phyloP scores from a whole-genome alignment of 2,797 vertebrate genomes.

The Harpagifer antarcticus region DNA sequence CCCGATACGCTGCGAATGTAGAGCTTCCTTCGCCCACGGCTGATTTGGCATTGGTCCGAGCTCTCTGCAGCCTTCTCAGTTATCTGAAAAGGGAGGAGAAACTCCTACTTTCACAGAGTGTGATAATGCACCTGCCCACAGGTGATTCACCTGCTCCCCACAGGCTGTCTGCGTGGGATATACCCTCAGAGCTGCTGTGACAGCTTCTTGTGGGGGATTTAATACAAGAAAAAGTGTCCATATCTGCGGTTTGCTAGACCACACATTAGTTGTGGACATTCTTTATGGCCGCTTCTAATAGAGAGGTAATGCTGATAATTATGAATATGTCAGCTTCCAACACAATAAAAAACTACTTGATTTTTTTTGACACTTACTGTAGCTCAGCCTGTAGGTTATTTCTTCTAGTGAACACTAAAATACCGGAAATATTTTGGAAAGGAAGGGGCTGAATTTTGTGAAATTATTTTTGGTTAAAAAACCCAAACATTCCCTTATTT shows the following conservation, averaged over 20 bases:
- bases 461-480: background rate
- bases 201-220: slow-evolving; percentile 59
- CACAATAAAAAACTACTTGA: background rate
- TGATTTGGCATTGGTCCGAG: slow-evolving; percentile 39
- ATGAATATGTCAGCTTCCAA: background rate
- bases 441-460: background rate
- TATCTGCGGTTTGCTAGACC: slow-evolving; percentile 49
- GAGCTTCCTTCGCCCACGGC: slow-evolving; percentile 40
- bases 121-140: slow-evolving; percentile 59
- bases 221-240: slow-evolving; percentile 55
- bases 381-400: background rate
- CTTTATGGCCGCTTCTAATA: background rate
- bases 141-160: slow-evolving; percentile 45
- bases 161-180: slow-evolving; percentile 37
- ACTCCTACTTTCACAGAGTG: slow-evolving; percentile 54
- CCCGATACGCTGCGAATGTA: slow-evolving; percentile 45
- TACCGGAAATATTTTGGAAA: background rate
- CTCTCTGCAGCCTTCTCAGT: slow-evolving; percentile 38
- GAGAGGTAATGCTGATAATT: slow-evolving; percentile 1
- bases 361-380: background rate
- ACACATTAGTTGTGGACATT: slow-evolving; percentile 37
- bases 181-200: slow-evolving; percentile 29
- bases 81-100: slow-evolving; percentile 57
- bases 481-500: no score
- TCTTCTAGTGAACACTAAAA: background rate